Percentiles rank a stretch among this genome's conserved stretches.
phyloP scores from a whole-genome alignment of 2,113 vertebrate genomes.

The Prinia subflava region DNA sequence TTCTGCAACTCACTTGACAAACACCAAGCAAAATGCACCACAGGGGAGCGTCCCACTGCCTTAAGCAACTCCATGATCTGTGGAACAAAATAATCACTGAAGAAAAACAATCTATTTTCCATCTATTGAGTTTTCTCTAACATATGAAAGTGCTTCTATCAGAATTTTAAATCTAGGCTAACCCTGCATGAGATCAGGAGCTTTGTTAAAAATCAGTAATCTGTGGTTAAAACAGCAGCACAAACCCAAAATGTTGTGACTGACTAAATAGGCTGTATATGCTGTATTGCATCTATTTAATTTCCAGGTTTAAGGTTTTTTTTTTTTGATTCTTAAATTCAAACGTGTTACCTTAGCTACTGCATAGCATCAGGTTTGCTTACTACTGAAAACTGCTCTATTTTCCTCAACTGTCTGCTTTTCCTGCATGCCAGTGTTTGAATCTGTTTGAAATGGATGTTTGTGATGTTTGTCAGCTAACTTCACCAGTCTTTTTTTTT shows the following conservation, averaged over 20 bases:
- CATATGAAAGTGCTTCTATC: conserved; percentile 37
- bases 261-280: not conserved
- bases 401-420: not conserved
- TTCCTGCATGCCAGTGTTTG: not conserved
- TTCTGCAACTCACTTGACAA: conserved; percentile 61
- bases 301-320: not conserved
- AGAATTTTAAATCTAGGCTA: conserved; percentile 59
- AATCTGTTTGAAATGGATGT: conserved; percentile 5
- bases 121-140: conserved; percentile 51
- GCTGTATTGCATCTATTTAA: not conserved
- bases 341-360: not conserved
- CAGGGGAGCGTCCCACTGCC: conserved; percentile 41
- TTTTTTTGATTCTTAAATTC: not conserved
- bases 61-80: conserved; percentile 53
- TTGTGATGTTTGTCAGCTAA: not conserved
- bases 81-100: conserved; percentile 64
- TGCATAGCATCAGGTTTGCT: not conserved
- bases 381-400: not conserved
- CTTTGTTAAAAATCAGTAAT: conserved; percentile 48
- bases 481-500: not conserved
- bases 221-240: conserved; percentile 7
- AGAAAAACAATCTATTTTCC: conserved; percentile 68
- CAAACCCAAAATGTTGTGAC: not conserved
- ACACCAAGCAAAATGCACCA: conserved; percentile 42
- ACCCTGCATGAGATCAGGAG: conserved; percentile 1